Base-by-base conservation (phyloP, 2,113 vertebrate genomes). In the Copsychus sechellarum region DNA sequence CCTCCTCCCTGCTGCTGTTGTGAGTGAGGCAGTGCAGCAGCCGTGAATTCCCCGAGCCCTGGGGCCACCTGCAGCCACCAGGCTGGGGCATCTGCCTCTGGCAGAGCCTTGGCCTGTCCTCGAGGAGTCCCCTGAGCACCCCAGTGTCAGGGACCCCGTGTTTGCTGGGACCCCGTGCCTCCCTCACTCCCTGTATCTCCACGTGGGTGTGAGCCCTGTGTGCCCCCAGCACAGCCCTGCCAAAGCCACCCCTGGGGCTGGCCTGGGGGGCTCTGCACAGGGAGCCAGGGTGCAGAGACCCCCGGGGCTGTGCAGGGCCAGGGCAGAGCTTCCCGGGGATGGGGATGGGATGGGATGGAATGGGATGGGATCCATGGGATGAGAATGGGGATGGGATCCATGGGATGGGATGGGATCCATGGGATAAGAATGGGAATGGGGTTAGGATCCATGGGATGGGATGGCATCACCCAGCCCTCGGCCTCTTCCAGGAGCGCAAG, bases 401-500 rank as follows among this genome's bases (percentile, higher is more conserved):
- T 47, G 13, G 69, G 34, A 15, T 11, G 6, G 5, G 24, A 17
- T 48, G 47, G 47, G 13, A 8, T 45, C 42, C 42, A 20, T 38
- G 53, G 26, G 13, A 50, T 48, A 12, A 5, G 5, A 20, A 20
- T 38, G 38, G 36, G 25, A n/a, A n/a, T n/a, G n/a, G n/a, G n/a
- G n/a, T n/a, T n/a, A n/a, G 25, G 42, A 43, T 43, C 43, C 18
- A 23, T 11, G 61, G 45, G 15, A 25, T 50, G 19, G 42, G 13
- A 33, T 5, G 1, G 33, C 13, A 28, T 96, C 51, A 92, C 74
- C 31, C 25, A 34, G 19, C 70, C 42, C 43, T 81, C 14, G 64
- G 24, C 26, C 8, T 92, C 33, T 74, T 36, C 22, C 96, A 99
- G 99, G 99, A 99, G 73, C 96, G 97, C 86, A 99, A 95, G 42